Evolutionary conservation across 2,888 invertebrate species (phyloP).

Genomic region (Smittia sp.): DNA sequence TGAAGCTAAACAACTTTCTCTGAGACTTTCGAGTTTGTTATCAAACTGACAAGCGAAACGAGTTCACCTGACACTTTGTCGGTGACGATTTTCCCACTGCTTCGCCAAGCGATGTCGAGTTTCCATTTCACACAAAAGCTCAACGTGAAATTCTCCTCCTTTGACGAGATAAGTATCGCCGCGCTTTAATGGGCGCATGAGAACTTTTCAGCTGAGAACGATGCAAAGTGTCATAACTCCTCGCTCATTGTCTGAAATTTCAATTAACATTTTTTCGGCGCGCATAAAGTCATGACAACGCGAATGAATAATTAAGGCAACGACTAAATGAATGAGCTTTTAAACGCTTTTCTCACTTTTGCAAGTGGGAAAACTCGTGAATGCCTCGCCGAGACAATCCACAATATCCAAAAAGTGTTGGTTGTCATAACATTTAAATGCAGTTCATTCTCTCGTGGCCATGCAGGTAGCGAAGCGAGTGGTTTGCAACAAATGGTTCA

Average conservation of each 20-base stretch:
- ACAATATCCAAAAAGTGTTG: background rate
- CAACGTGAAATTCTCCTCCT: constrained; percentile 2
- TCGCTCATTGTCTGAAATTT: constrained; percentile 15
- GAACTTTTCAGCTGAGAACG: constrained; percentile 19
- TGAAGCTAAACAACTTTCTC: constrained; percentile 5
- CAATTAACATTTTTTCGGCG: constrained; percentile 28
- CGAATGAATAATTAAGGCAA: constrained; percentile 31
- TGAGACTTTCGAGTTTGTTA: background rate
- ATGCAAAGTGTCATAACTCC: constrained; percentile 10
- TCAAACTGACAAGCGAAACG: background rate
- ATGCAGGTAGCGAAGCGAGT: background rate
- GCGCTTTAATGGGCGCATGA: constrained; percentile 18
- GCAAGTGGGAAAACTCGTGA: constrained; percentile 9
- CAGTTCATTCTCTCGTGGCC: background rate
- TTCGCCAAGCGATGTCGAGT: background rate
- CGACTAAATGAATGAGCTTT: background rate
- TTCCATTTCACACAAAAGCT: constrained; percentile 3
- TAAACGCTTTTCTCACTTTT: constrained; percentile 5
- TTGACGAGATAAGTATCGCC: background rate
- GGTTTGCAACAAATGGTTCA: background rate
- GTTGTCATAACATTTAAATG: constrained; percentile 13
- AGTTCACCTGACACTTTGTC: no score
- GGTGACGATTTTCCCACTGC: background rate
- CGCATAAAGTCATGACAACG: background rate
- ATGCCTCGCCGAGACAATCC: background rate